Evolutionary conservation across 2,797 vertebrate genomes (phyloP).

Genomic region (Myotis planiceps): DNA sequence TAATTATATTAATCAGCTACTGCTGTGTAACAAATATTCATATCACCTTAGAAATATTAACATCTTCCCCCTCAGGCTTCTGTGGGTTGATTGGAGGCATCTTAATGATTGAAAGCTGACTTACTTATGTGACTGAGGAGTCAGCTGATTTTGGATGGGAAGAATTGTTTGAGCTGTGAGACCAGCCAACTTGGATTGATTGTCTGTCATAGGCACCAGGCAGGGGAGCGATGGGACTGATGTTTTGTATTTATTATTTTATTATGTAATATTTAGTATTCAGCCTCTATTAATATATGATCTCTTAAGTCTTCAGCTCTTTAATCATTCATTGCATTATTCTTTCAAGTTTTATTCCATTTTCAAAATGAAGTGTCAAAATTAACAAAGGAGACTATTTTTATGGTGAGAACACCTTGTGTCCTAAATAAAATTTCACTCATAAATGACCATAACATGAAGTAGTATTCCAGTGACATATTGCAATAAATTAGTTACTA

Average conservation of each 20-base stretch:
- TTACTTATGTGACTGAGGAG: neutral
- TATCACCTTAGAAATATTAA: neutral
- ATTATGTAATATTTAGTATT: neutral
- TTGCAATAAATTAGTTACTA: conserved; percentile 46
- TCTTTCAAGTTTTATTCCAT: neutral
- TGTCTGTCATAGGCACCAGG: neutral
- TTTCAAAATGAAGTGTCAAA: conserved; percentile 1
- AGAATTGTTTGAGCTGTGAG: neutral
- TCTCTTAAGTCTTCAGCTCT: neutral
- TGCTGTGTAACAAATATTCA: neutral
- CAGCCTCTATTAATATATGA: neutral
- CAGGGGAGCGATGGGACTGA: neutral
- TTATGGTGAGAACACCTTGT: neutral
- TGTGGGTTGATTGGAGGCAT: neutral
- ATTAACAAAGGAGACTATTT: neutral
- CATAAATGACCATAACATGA: neutral
- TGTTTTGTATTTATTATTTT: neutral
- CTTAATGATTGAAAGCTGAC: neutral
- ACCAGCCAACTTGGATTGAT: neutral
- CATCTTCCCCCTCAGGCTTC: neutral
- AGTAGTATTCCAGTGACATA: neutral
- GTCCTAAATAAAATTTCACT: neutral
- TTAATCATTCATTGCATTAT: neutral
- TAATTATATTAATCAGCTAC: neutral
- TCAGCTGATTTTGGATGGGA: neutral